phyloP scores from a whole-genome alignment of 1,140 invertebrate species.

The Schmidtea mediterranea region DNA sequence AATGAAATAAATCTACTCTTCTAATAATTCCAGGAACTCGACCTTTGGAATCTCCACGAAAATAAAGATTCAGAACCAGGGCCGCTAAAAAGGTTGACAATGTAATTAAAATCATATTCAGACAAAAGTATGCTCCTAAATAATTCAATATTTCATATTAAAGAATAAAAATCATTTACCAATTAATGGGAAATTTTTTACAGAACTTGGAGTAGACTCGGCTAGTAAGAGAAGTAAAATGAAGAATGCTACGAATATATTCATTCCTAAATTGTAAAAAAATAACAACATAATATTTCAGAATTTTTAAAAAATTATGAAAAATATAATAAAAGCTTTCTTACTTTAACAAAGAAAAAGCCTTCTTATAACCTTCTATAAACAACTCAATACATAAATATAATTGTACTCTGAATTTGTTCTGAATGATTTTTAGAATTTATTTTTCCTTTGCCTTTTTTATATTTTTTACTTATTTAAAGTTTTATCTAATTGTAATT shows the following conservation, averaged over 20 bases:
- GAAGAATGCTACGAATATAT: constrained; percentile 11
- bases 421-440: no score
- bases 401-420: no score
- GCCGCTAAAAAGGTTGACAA: constrained; percentile 11
- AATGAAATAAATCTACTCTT: neutral
- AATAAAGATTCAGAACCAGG: constrained; percentile 10
- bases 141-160: neutral
- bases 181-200: constrained; percentile 8
- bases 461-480: no score
- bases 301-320: no score
- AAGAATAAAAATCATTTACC: constrained; percentile 2
- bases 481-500: no score
- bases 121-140: constrained; percentile 11
- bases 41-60: neutral
- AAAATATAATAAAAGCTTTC: no score
- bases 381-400: no score
- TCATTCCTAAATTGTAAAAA: no score
- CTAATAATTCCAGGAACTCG: neutral
- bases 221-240: constrained; percentile 10
- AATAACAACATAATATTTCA: no score
- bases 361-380: no score
- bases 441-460: no score
- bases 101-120: constrained; percentile 13
- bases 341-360: no score
- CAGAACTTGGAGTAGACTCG: constrained; percentile 5